phyloP scores from a whole-genome alignment of 2,113 vertebrate species.

The Bolborhynchus lineola region DNA sequence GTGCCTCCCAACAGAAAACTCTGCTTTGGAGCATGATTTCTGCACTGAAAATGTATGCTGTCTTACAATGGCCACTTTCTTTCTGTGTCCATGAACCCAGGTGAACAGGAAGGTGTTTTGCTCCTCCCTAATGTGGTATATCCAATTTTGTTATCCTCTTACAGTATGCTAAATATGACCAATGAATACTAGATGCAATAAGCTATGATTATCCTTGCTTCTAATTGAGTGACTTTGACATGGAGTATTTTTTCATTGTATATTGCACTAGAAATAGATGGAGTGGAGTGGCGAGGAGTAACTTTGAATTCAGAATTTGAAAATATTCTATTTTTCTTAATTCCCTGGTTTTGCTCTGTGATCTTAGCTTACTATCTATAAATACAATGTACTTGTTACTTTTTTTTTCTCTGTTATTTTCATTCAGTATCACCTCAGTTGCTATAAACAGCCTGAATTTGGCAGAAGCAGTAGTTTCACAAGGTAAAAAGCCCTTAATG shows the following conservation, averaged over 20 bases:
- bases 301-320: neutral
- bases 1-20: neutral
- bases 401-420: neutral
- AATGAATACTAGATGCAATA: neutral
- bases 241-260: neutral
- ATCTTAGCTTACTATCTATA: neutral
- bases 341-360: neutral
- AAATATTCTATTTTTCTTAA: neutral
- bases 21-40: neutral
- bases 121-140: neutral
- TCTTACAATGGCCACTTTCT: neutral
- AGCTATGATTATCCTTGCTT: neutral
- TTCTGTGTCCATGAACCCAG: neutral
- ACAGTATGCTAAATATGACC: neutral
- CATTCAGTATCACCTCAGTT: neutral
- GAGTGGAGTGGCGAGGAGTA: neutral
- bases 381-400: neutral
- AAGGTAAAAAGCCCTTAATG: neutral
- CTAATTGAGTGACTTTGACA: neutral
- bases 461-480: neutral
- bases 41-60: neutral
- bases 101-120: neutral
- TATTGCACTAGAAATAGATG: neutral
- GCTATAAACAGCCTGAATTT: neutral
- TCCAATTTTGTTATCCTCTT: neutral